Conservation (phyloP, 2,113 vertebrate genomes). For the Hyaena hyaena region DNA sequence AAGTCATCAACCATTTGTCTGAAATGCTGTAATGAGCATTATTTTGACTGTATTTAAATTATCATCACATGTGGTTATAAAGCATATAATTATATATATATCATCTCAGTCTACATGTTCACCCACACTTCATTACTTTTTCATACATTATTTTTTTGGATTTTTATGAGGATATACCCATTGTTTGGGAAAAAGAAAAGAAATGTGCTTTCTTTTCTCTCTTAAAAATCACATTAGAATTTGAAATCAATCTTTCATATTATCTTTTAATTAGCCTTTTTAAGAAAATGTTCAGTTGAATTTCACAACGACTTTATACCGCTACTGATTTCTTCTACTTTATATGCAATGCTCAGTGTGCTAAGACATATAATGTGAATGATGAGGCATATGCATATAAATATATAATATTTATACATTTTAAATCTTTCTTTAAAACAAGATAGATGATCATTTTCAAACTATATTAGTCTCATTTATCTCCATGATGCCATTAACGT, state of each 20-base stretch:
- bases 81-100: slow-evolving; percentile 72
- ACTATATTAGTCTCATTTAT: slow-evolving; percentile 86
- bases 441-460: slow-evolving; percentile 82
- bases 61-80: slow-evolving; percentile 64
- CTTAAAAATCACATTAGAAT: slow-evolving; percentile 68
- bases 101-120: slow-evolving; percentile 69
- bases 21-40: slow-evolving; percentile 57
- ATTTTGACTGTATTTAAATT: slow-evolving; percentile 79
- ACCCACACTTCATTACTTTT: slow-evolving; percentile 78
- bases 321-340: neutral
- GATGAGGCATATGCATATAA: slow-evolving; percentile 74
- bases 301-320: neutral
- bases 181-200: slow-evolving; percentile 11
- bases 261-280: slow-evolving; percentile 61
- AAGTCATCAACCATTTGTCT: slow-evolving; percentile 48
- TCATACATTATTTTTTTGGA: slow-evolving; percentile 68
- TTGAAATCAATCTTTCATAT: slow-evolving; percentile 47
- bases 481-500: slow-evolving; percentile 86
- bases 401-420: slow-evolving; percentile 80
- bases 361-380: slow-evolving; percentile 22
- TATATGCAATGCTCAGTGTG: slow-evolving; percentile 17
- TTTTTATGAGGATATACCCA: slow-evolving; percentile 69
- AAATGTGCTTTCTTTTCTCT: slow-evolving; percentile 31
- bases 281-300: slow-evolving; percentile 32
- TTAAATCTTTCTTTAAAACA: slow-evolving; percentile 82